Percentiles rank a stretch among this genome's conserved stretches.
Evolutionary conservation across 1,140 invertebrate genomes (phyloP).

Genomic region (Drosophila grimshawi): DNA sequence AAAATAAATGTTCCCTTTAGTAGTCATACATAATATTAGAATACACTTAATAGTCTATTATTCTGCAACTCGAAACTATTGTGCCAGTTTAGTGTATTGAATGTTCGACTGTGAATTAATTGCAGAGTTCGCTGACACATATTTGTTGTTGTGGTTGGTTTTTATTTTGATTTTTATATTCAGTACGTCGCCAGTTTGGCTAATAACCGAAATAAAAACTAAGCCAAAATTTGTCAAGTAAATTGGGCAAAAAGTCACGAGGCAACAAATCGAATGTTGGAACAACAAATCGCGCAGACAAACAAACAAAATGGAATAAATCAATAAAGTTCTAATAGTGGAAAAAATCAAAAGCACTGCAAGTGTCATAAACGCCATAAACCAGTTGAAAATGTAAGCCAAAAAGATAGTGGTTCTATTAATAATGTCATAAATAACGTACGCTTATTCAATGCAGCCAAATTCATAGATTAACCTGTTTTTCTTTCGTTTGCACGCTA

Average conservation of each 20-base stretch:
- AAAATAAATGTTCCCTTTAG: neutral
- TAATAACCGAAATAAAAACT: slow-evolving; percentile 61
- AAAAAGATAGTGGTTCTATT: slow-evolving; percentile 17
- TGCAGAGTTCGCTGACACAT: slow-evolving; percentile 33
- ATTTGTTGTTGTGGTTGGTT: slow-evolving; percentile 11
- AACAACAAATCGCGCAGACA: slow-evolving; percentile 5
- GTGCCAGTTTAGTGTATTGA: slow-evolving; percentile 6
- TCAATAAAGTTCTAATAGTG: slow-evolving; percentile 42
- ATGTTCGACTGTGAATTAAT: slow-evolving; percentile 1
- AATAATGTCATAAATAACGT: slow-evolving; percentile 32
- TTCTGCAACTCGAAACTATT: neutral
- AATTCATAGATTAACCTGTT: neutral
- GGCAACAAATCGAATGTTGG: slow-evolving; percentile 1
- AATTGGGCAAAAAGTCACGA: slow-evolving; percentile 27
- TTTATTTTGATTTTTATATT: slow-evolving; percentile 45
- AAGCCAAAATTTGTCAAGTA: slow-evolving; percentile 43
- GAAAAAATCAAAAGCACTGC: slow-evolving; percentile 46
- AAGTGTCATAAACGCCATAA: slow-evolving; percentile 47
- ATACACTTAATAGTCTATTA: too few species aligned
- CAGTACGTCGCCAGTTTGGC: slow-evolving; percentile 56
- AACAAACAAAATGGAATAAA: slow-evolving; percentile 28
- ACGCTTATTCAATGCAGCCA: slow-evolving; percentile 18
- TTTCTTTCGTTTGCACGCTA: slow-evolving; percentile 5
- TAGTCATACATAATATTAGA: neutral
- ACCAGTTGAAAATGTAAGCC: slow-evolving; percentile 23